These are phyloP conservation scores for Leptonema lineaticorne DNA, from an alignment of 1,140 invertebrate species.

Conservation along the genomic window DNA sequence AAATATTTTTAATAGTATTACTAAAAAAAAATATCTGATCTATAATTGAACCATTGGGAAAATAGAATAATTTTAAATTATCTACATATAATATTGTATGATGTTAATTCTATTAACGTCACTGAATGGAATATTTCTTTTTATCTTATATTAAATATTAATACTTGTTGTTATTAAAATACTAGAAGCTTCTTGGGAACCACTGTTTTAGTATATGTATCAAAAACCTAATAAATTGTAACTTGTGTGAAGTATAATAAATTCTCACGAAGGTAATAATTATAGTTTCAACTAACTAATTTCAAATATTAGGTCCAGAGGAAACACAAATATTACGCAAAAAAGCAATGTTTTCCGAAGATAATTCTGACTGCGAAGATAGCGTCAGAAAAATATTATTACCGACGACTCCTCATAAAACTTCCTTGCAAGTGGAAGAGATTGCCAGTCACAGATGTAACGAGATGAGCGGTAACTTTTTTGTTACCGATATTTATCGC, in stretches of 20 bases:
- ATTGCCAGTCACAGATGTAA: constrained; percentile 62
- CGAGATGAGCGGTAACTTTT: constrained; percentile 59
- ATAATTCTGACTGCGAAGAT: constrained; percentile 46
- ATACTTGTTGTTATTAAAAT: too few relatives aligned
- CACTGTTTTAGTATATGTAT: not conserved
- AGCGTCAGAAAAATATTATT: constrained; percentile 48
- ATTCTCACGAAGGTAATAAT: constrained; percentile 23
- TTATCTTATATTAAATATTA: too few relatives aligned
- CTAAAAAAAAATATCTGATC: too few relatives aligned
- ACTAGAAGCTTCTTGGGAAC: not conserved
- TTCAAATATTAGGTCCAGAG: constrained; percentile 58
- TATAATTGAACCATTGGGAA: too few relatives aligned
- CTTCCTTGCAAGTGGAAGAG: constrained; percentile 60
- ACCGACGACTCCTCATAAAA: constrained; percentile 55
- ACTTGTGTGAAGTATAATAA: constrained; percentile 33
- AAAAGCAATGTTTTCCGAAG: constrained; percentile 63
- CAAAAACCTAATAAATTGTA: not conserved
- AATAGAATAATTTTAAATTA: not conserved
- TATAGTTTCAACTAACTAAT: constrained; percentile 38
- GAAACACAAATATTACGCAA: constrained; percentile 66
- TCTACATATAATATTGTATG: not conserved
- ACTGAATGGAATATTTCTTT: not conserved
- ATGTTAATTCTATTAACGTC: too few relatives aligned
- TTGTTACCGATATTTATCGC: constrained; percentile 57
- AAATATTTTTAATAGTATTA: too few relatives aligned